Conservation (phyloP, 2,113 vertebrate genomes). For the Callaeas wilsoni region DNA sequence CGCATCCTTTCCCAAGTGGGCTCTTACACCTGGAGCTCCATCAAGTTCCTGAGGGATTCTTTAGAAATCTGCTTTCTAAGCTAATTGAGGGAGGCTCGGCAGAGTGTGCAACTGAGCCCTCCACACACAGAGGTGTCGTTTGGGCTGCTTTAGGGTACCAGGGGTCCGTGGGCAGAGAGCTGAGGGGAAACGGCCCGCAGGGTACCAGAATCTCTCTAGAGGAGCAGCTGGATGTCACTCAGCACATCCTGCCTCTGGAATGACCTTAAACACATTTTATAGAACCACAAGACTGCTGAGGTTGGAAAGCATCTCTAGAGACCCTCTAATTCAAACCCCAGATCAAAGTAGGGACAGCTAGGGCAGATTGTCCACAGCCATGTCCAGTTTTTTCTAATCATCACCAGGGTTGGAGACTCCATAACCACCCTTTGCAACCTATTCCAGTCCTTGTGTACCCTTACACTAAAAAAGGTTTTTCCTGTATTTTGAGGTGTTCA, state of each 20-base stretch:
- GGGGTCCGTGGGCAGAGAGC: fast-evolving
- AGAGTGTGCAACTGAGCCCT: neutral
- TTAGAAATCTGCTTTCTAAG: neutral
- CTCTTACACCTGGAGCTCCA: neutral
- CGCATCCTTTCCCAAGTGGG: neutral
- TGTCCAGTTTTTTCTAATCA: neutral
- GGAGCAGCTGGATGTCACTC: neutral
- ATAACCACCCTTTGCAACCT: neutral
- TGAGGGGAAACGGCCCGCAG: neutral
- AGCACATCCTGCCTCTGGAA: neutral
- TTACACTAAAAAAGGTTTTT: neutral
- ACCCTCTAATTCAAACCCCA: fast-evolving
- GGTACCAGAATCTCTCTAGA: neutral
- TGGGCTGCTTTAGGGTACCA: neutral
- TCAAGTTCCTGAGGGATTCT: neutral
- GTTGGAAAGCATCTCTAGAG: neutral
- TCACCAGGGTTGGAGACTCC: neutral
- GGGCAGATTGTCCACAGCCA: neutral
- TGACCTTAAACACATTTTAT: neutral
- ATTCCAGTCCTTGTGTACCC: neutral
- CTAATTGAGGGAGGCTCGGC: neutral
- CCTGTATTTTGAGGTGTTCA: neutral
- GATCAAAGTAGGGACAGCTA: neutral
- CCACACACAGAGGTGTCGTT: too few relatives aligned
- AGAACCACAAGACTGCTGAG: neutral